Base-by-base conservation (phyloP, 2,113 vertebrate genomes). In the Pseudopipra pipra region DNA sequence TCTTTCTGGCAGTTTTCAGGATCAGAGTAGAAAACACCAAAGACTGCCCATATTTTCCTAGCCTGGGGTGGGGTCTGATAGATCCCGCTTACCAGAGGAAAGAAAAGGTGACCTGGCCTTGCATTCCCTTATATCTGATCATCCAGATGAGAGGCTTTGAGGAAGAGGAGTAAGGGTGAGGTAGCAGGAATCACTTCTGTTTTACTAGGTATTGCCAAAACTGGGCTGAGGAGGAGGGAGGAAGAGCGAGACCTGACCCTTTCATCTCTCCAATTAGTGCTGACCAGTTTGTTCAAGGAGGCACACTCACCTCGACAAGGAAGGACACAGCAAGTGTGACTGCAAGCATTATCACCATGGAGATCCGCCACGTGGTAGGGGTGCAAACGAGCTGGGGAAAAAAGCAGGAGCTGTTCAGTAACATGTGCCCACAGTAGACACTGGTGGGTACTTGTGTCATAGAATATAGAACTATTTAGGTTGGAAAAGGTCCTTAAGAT, bases 351-450 rank as follows among this genome's bases (percentile, higher is more conserved):
- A 94, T 33, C 27, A 98, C 56, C 41, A 98, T 95, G 91, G 96
- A 98, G 82, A 97, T 74, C 73, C 97, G 90, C 98, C 98, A 98
- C 1, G 12, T 46, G 51, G 79, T 61, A 23, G 98, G 98, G 5
- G 97, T 98, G 70, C 98, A 98, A 47, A 98, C 96, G 0, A 98
- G 96, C 98, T 98, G 85, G 63, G 63, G 55, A 22, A 67, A 78
- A 68, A 87, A 75, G 13, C 62, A 83, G 49, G 3, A 46, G 71
- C 21, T 56, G 8, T 43, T 96, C 41, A 90, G 49, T 27, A 75
- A 28, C 1, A 8, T 56, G 22, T 62, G 25, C 7, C 2, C 33
- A 22, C 44, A 79, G 35, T 5, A 52, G 65, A 54, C 22, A 28
- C 7, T 3, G 21, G 9, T 65, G 37, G 27, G 31, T 75, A 28